Evolutionary conservation across 1,140 invertebrate genomes (phyloP).

Genomic region (Drosophila navojoa): DNA sequence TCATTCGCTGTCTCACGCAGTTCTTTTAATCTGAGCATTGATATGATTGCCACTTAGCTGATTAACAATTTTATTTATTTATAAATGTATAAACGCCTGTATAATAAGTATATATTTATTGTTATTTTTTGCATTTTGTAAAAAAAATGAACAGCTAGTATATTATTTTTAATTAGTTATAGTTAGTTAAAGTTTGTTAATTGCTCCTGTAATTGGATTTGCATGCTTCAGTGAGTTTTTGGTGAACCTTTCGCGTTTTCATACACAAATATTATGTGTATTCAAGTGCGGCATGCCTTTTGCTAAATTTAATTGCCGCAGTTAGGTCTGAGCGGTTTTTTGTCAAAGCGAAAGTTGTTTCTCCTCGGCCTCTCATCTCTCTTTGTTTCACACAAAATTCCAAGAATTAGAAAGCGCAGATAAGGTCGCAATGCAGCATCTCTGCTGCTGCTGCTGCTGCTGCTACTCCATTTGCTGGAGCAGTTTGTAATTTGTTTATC

Average conservation of each 20-base stretch:
- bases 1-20: too few species aligned
- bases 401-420: constrained; percentile 28
- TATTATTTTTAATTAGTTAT: constrained; percentile 82
- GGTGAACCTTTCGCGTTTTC: constrained; percentile 68
- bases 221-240: constrained; percentile 66
- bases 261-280: constrained; percentile 62
- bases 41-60: constrained; percentile 30
- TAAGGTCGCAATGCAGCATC: constrained; percentile 4
- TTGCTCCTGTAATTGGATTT: constrained; percentile 81
- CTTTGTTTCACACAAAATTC: constrained; percentile 15
- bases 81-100: neutral
- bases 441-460: neutral
- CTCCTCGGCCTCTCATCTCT: neutral
- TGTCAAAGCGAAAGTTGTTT: constrained; percentile 45
- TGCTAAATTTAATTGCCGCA: constrained; percentile 53
- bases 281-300: constrained; percentile 42
- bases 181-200: constrained; percentile 79
- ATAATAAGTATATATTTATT: neutral
- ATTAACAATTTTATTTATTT: constrained; percentile 30
- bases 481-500: constrained; percentile 73
- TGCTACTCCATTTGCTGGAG: constrained; percentile 30
- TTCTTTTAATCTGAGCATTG: constrained; percentile 26
- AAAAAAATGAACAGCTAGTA: constrained; percentile 34
- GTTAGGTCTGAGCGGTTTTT: constrained; percentile 31
- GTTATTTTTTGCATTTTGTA: constrained; percentile 51